Percentiles rank a stretch among this genome's conserved stretches.
Conservation (phyloP, 1,140 invertebrate species). For the Pararge aegeria region DNA sequence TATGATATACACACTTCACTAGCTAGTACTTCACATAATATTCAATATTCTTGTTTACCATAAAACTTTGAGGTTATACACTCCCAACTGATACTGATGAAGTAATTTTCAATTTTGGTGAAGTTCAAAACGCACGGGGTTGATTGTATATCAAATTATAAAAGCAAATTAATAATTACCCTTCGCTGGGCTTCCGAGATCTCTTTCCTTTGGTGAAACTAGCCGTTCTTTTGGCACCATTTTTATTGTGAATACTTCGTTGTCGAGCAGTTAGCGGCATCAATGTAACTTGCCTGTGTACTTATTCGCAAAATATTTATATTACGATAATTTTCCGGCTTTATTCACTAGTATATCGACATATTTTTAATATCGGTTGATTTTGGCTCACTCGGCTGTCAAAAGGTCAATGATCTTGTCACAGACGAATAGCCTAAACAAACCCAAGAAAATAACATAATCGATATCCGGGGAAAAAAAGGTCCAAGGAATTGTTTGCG, state of each 20-base stretch:
- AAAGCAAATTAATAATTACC: slow-evolving; percentile 40
- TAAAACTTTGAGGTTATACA: too few species aligned
- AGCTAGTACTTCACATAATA: too few species aligned
- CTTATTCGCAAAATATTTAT: not conserved
- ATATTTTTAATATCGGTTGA: not conserved
- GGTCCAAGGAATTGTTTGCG: too few species aligned
- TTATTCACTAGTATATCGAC: not conserved
- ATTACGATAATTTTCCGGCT: not conserved
- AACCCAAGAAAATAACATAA: too few species aligned
- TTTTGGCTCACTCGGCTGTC: not conserved
- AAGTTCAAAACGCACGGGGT: too few species aligned
- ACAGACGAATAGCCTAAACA: too few species aligned
- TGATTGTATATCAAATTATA: not conserved
- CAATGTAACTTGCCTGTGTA: slow-evolving; percentile 13
- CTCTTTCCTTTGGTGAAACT: slow-evolving; percentile 66
- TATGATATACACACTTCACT: too few species aligned
- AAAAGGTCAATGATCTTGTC: not conserved
- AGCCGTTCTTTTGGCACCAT: slow-evolving; percentile 58
- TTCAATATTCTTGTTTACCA: too few species aligned
- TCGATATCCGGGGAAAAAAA: too few species aligned
- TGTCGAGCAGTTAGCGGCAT: slow-evolving; percentile 70
- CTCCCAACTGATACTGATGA: too few species aligned
- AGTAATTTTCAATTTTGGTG: too few species aligned
- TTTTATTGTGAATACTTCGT: slow-evolving; percentile 69
- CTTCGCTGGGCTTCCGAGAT: slow-evolving; percentile 57